Percentiles rank a stretch among this genome's conserved stretches.
These are phyloP conservation scores for Calameuta pallipes DNA, from an alignment of 2,888 invertebrate species.

Conservation along the genomic window DNA sequence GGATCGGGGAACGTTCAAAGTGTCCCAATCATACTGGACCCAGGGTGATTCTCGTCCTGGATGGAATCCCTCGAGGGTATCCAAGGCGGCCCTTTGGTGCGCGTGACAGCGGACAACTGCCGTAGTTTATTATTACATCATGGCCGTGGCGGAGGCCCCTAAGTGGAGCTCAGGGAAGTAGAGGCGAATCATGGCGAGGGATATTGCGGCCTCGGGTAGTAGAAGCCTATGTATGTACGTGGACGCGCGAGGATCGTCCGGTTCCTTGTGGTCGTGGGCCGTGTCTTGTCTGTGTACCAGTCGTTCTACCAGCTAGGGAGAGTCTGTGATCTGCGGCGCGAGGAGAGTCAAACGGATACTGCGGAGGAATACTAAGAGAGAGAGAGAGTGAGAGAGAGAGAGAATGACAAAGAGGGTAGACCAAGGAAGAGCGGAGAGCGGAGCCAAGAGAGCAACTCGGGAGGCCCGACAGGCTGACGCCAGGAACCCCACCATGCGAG, in stretches of 20 bases:
- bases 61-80: not conserved
- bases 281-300: too few relatives aligned
- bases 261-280: not conserved
- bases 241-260: not conserved
- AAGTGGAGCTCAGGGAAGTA: constrained; percentile 4
- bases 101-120: constrained; percentile 3
- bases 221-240: not conserved
- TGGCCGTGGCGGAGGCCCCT: constrained; percentile 2
- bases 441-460: constrained; percentile 39
- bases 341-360: too few relatives aligned
- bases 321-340: too few relatives aligned
- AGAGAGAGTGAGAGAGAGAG: constrained; percentile 13
- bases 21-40: too few relatives aligned
- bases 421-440: constrained; percentile 9
- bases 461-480: constrained; percentile 61
- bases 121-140: constrained; percentile 7
- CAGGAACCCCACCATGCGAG: constrained; percentile 54
- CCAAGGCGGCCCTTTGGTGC: not conserved
- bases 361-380: constrained; percentile 4
- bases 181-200: not conserved
- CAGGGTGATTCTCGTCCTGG: not conserved
- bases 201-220: not conserved
- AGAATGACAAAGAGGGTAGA: not conserved
- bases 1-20: too few relatives aligned
- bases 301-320: too few relatives aligned